Percentiles rank a stretch among this genome's conserved stretches.
phyloP scores from a whole-genome alignment of 2,888 invertebrate genomes.

The Andricus quercusramuli region DNA sequence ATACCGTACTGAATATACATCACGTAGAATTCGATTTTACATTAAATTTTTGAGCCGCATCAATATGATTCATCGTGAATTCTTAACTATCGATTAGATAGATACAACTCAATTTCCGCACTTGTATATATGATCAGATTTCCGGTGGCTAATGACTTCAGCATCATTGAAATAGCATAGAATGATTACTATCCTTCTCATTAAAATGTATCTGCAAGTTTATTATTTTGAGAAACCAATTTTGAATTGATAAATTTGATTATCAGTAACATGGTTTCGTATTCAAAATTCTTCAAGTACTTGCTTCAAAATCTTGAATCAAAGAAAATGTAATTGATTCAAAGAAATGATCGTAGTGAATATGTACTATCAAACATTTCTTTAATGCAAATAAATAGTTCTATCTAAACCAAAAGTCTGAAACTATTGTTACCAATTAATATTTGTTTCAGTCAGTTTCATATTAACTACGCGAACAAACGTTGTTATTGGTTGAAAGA shows the following conservation, averaged over 20 bases:
- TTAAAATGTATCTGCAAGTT: conserved; percentile 7
- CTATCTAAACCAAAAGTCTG: too few relatives aligned
- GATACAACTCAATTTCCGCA: background rate
- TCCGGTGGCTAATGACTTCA: conserved; percentile 20
- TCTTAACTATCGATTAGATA: conserved; percentile 17
- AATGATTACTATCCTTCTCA: conserved; percentile 14
- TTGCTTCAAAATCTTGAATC: background rate
- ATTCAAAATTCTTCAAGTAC: background rate
- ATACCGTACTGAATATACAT: conserved; percentile 10
- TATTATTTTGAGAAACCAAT: conserved; percentile 19
- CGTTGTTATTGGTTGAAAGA: too few relatives aligned
- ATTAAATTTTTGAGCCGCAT: conserved; percentile 18
- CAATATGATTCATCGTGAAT: conserved; percentile 28
- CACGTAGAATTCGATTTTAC: background rate
- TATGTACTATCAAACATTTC: too few relatives aligned
- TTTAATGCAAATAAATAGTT: too few relatives aligned
- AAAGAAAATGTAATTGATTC: too few relatives aligned
- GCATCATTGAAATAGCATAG: background rate
- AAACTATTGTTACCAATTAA: too few relatives aligned
- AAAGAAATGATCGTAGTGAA: too few relatives aligned
- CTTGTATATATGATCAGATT: background rate
- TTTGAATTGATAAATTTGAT: background rate
- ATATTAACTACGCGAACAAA: too few relatives aligned
- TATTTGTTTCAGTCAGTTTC: too few relatives aligned
- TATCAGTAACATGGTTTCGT: background rate